phyloP scores from a whole-genome alignment of 2,113 vertebrate species.

The Neolamprologus tretocephalus region DNA sequence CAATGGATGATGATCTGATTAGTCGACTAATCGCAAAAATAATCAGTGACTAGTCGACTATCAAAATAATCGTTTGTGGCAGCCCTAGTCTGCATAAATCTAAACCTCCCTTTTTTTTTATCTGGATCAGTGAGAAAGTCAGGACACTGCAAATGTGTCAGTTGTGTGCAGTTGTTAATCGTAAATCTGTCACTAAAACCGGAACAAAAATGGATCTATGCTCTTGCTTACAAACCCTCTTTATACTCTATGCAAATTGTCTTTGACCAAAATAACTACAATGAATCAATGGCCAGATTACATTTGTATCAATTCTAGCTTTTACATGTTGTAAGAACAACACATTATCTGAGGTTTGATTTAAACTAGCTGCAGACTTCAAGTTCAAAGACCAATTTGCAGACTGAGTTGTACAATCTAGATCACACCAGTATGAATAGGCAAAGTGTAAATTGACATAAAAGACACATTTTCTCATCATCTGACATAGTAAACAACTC shows the following conservation, averaged over 20 bases:
- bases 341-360: not conserved
- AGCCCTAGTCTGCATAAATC: not conserved
- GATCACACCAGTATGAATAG: not conserved
- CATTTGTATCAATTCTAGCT: not conserved
- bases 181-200: not conserved
- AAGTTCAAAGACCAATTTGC: not conserved
- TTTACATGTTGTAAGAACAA: not conserved
- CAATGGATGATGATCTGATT: too few relatives aligned
- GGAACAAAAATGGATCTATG: not conserved
- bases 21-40: accelerated
- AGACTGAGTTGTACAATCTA: not conserved
- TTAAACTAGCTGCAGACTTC: not conserved
- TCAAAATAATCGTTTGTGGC: too few relatives aligned
- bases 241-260: not conserved
- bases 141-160: not conserved
- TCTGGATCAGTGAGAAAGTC: not conserved
- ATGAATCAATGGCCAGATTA: accelerated
- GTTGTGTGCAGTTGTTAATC: not conserved
- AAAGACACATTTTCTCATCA: not conserved
- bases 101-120: not conserved
- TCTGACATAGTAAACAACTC: not conserved
- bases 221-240: not conserved
- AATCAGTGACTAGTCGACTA: too few relatives aligned
- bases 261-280: not conserved
- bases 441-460: not conserved